Base-by-base conservation (phyloP, 2,888 invertebrate species). In the Caenorhabditis virilis region DNA sequence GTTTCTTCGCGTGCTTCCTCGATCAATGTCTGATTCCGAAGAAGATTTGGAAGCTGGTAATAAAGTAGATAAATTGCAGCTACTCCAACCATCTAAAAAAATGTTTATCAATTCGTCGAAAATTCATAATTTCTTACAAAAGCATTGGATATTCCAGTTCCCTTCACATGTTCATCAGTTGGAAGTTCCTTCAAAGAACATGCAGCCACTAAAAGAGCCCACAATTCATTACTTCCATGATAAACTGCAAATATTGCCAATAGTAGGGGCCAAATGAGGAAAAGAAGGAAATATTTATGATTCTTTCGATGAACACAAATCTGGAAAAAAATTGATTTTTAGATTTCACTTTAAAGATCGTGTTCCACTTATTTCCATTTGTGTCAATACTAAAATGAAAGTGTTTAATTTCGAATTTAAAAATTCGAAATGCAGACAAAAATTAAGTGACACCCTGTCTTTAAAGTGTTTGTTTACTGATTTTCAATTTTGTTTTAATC, bases 251-350 rank as follows among this genome's bases (percentile, higher is more conserved):
- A 72, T 38, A 66, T 33, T 13, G 65, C 65, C 9, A 72, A 30
- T 26, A 51, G 39, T 11, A 57, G 35, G 0, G 72, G 72, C 68
- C 67, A 68, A 20, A 63, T 36, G 11, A 73, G 55, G 35, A 64
- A 73, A n/a, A 70, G 50, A 9, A 73, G 39, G 48, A 66, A 73
- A 51, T 57, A 66, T 39, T 70, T 70, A 50, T 73, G 69, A 49
- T 73, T 73, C 16, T 23, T 36, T n/a, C 46, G 42, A 56, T 73
- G 73, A 27, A 73, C 53, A 48, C 73, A 73, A 15, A 61, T 38
- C 64, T n/a, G n/a, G n/a, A n/a, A n/a, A n/a, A n/a, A n/a, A n/a
- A n/a, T n/a, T n/a, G n/a, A n/a, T n/a, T n/a, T n/a, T n/a, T n/a
- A n/a, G n/a, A n/a, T n/a, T n/a, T n/a, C n/a, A n/a, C n/a, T n/a